Base-by-base conservation (phyloP, 1,140 invertebrate species). In the Caenorhabditis inopinata region DNA sequence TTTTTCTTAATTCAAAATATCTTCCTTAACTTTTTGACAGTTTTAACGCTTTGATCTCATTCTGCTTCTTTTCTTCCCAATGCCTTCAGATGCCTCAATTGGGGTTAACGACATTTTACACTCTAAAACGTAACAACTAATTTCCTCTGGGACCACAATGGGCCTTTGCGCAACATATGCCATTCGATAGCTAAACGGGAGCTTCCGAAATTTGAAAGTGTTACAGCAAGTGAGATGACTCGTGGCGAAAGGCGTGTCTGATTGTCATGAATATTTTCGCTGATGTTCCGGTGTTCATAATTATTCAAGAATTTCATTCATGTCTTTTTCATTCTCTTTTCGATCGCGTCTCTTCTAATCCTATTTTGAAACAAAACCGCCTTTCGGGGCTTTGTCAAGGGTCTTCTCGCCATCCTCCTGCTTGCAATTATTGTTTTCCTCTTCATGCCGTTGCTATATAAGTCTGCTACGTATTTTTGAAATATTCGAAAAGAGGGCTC, bases 41-140 rank as follows among this genome's bases (percentile, higher is more conserved):
- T 32, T 58, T 27, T 18, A n/a, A 58, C 29, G 14, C 35, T 58
- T 58, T 16, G 7, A 53, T 25, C 29, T 58, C 51, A 7, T 32
- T 58, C 51, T 58, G 29, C 51, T 11, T 58, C 51, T 58, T 16
- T 16, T 58, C 27, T 29, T 9, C 6, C 4, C 14, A 5, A 16
- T 21, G 27, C 18, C 58, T 42, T 42, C 32, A 7, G 27, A 58
- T 29, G 18, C 58, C n/a, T 32, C 58, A 29, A 68, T 68, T 68
- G 58, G 58, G 58, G 58, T 68, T 68, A 68, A 68, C 58, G 58
- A 68, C 32, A 68, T 68, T 68, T 68, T 29, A 29, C 58, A 68
- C 58, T 68, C 58, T 68, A 68, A 68, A 32, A 68, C 58, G 58
- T 68, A 68, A 68, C 58, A 32, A 68, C 58, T 68, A 68, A 68